Base-by-base conservation (phyloP, 2,797 vertebrate species). In the Gymnoscopelus microlampas region DNA sequence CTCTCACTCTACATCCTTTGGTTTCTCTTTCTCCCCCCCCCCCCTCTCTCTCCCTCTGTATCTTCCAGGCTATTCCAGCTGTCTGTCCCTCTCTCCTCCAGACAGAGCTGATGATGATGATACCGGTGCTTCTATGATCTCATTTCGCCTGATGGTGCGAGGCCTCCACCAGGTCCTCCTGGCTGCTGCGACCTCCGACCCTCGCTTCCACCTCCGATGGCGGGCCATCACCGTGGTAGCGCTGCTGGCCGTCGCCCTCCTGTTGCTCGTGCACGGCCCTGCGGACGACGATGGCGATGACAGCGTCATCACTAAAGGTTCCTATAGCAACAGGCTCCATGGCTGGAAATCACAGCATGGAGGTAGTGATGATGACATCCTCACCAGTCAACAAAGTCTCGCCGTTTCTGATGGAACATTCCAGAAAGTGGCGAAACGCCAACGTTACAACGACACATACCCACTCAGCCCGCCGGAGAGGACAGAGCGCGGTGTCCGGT, bases 121-220 rank as follows among this genome's bases (percentile, higher is more conserved):
- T 15, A 44, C 70, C 39, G 39, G 39, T 44, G 39, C 39, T 55
- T 66, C 84, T 72, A 89, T 91, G 91, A 95, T 81, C 87, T 87
- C 95, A 0, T 92, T 96, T 19, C 91, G 93, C 79, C 93, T 95
- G 60, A 92, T 94, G 0, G 80, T 94, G 60, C 94, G 94, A 78
- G 91, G 95, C 61, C 92, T 96, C 55, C 95, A 95, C 0, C 53
- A 84, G 83, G 93, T 95, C 81, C 93, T 96, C 55, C 92, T 92
- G 19, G 96, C 96, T 93, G 68, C 91, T 71, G 92, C 93, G 82
- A 80, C 92, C 19, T 83, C 94, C 0, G 96, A 98, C 71, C 92
- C 95, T 0, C 97, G 97, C 71, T 97, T 98, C 89, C 94, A 94
- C 69, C 95, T 94, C 47, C 96, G 94, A 90, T 98, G 98, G 98